These are phyloP conservation scores for Argyra leucocephala DNA, from an alignment of 2,888 invertebrate species.

Conservation along the genomic window DNA sequence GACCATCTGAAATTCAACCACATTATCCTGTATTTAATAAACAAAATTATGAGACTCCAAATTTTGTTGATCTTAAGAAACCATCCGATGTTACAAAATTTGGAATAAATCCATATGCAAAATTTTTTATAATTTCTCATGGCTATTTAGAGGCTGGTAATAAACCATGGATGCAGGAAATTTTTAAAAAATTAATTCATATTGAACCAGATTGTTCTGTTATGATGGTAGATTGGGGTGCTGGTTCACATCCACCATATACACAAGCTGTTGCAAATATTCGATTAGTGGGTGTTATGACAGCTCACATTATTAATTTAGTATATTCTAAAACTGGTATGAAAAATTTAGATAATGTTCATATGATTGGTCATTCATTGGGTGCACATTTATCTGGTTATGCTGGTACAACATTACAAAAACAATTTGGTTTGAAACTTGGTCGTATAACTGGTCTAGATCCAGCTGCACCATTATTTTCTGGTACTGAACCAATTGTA, in stretches of 20 bases:
- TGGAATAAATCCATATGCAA: conserved; percentile 54
- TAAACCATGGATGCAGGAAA: conserved; percentile 66
- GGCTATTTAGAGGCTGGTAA: conserved; percentile 79
- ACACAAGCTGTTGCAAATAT: conserved; percentile 88
- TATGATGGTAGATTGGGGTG: conserved; percentile 75
- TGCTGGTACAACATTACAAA: conserved; percentile 66
- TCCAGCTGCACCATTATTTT: conserved; percentile 87
- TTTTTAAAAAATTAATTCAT: conserved; percentile 60
- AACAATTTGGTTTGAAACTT: conserved; percentile 56
- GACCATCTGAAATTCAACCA: conserved; percentile 54
- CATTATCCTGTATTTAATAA: conserved; percentile 50
- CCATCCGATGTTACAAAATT: conserved; percentile 53
- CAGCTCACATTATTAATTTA: conserved; percentile 59
- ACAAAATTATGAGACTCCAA: conserved; percentile 46
- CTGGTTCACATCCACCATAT: conserved; percentile 79
- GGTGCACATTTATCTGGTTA: conserved; percentile 80
- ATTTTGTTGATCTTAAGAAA: conserved; percentile 57
- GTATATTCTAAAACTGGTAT: conserved; percentile 48
- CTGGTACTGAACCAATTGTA: conserved; percentile 66
- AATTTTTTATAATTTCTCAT: conserved; percentile 69
- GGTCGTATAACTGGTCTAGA: conserved; percentile 81
- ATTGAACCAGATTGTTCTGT: conserved; percentile 59
- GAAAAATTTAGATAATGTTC: conserved; percentile 56
- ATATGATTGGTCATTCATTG: conserved; percentile 77
- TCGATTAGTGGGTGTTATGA: conserved; percentile 72